phyloP scores from a whole-genome alignment of 2,797 vertebrate genomes.

The Cuculus canorus region DNA sequence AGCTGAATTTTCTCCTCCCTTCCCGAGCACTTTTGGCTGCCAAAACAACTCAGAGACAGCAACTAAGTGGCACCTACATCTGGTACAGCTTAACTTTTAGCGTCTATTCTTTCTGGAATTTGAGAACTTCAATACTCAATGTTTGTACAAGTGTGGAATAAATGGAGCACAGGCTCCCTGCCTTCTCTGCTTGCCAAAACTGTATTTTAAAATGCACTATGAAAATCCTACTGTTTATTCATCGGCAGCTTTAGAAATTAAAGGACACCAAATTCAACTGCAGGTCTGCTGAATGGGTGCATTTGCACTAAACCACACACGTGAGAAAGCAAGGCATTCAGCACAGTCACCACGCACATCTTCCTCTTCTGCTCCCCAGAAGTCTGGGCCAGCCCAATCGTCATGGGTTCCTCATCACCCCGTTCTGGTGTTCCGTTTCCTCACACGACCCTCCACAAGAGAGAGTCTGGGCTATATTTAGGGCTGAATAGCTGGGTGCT shows the following conservation, averaged over 20 bases:
- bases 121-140: conserved; percentile 50
- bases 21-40: conserved; percentile 22
- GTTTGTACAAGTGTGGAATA: conserved; percentile 63
- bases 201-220: conserved; percentile 22
- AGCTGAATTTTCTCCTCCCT: neutral
- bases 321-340: neutral
- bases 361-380: neutral
- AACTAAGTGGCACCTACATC: conserved; percentile 62
- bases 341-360: neutral
- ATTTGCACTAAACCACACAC: neutral
- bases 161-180: neutral
- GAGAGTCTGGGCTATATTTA: neutral
- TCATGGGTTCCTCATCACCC: neutral
- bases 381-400: neutral
- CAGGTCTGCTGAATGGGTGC: neutral
- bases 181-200: neutral
- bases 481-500: neutral
- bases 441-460: neutral
- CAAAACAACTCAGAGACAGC: conserved; percentile 30
- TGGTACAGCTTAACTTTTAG: conserved; percentile 55
- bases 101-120: conserved; percentile 61
- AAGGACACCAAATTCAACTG: neutral
- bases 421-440: neutral
- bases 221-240: conserved; percentile 28
- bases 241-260: neutral